A percentile compares a stretch with the other conserved stretches of the same genome.
Evolutionary conservation across 1,140 invertebrate species (phyloP).

Genomic region (Ladona fulva): DNA sequence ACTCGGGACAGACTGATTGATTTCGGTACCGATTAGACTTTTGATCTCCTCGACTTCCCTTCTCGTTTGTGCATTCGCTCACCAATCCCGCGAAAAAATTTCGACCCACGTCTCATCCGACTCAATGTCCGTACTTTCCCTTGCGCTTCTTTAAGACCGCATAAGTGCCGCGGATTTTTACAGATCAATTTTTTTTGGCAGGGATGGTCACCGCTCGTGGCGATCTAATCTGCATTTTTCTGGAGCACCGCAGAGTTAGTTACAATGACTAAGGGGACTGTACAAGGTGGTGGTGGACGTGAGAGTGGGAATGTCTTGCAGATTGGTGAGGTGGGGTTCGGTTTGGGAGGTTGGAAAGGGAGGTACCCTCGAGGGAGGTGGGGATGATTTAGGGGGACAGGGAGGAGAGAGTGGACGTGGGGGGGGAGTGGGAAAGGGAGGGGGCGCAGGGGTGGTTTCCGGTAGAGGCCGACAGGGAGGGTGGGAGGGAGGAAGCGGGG

Average conservation of each 20-base stretch:
- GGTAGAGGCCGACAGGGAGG: background rate
- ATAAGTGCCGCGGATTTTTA: too few species aligned
- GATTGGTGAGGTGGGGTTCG: background rate
- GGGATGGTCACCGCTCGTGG: too few species aligned
- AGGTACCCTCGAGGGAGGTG: background rate
- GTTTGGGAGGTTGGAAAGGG: background rate
- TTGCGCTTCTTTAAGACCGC: too few species aligned
- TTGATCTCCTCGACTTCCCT: too few species aligned
- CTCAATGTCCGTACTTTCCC: too few species aligned
- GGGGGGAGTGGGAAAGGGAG: constrained; percentile 14
- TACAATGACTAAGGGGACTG: too few species aligned
- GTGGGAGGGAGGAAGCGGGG: constrained; percentile 5
- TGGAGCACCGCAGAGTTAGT: background rate
- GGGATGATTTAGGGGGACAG: background rate
- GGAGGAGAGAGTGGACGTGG: constrained; percentile 17
- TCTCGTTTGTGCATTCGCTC: too few species aligned
- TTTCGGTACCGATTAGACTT: too few species aligned
- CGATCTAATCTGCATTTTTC: constrained; percentile 4
- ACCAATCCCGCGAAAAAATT: too few species aligned
- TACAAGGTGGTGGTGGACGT: background rate
- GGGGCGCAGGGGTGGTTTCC: background rate
- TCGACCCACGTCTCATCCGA: too few species aligned
- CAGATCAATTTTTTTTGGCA: too few species aligned
- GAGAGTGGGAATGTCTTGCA: background rate
- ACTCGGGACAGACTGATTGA: too few species aligned